Percentiles rank a stretch among this genome's conserved stretches.
Evolutionary conservation across 1,140 invertebrate genomes (phyloP).

Genomic region (Nephotettix cincticeps): DNA sequence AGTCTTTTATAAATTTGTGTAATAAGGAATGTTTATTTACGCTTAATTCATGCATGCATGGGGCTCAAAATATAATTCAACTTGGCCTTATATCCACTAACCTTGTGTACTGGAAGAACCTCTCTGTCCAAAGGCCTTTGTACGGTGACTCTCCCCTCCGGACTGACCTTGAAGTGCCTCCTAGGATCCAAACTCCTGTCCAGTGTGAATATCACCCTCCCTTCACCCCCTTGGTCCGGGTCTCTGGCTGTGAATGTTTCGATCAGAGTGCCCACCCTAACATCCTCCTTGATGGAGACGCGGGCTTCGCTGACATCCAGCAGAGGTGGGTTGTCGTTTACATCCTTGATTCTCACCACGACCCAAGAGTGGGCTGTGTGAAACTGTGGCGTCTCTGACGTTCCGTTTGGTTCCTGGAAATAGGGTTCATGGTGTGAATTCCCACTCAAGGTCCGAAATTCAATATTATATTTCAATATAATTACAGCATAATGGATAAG

Average conservation of each 20-base stretch:
- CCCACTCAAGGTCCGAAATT: too few species aligned
- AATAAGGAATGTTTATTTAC: too few species aligned
- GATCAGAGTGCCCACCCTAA: constrained; percentile 80
- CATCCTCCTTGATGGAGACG: constrained; percentile 85
- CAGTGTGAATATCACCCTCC: constrained; percentile 87
- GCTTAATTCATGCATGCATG: too few species aligned
- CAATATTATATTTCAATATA: too few species aligned
- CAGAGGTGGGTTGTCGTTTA: constrained; percentile 92
- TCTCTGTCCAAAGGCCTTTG: constrained; percentile 84
- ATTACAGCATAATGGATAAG: too few species aligned
- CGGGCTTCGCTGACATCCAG: constrained; percentile 92
- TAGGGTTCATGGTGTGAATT: too few species aligned
- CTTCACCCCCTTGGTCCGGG: constrained; percentile 89
- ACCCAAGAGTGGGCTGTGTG: constrained; percentile 94
- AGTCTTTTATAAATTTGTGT: too few species aligned
- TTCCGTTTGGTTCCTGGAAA: background rate
- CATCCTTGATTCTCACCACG: constrained; percentile 85
- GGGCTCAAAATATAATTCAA: too few species aligned
- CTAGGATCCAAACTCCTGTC: constrained; percentile 86
- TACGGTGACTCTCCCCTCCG: constrained; percentile 89
- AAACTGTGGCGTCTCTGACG: constrained; percentile 83
- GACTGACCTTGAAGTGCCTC: constrained; percentile 86
- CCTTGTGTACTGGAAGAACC: constrained; percentile 85
- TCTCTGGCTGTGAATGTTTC: constrained; percentile 92
- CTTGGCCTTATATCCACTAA: constrained; percentile 44